Conservation (phyloP, 2,888 invertebrate species). For the Octodonta nipae region DNA sequence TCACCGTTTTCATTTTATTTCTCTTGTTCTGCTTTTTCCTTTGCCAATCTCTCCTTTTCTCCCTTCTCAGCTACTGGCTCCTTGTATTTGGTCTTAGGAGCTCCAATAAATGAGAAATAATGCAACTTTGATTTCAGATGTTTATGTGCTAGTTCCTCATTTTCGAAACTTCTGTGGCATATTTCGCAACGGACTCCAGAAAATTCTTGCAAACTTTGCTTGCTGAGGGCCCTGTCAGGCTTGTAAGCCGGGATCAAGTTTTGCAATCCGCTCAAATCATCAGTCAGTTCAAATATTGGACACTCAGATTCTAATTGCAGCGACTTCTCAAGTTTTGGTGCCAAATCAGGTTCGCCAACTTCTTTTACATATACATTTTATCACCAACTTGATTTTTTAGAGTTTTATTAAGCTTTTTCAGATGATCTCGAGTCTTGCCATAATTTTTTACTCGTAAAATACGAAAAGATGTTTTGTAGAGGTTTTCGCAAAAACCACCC, state of each 20-base stretch:
- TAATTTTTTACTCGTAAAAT: too few relatives aligned
- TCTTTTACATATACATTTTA: too few relatives aligned
- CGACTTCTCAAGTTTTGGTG: conserved; percentile 31
- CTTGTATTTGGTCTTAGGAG: conserved; percentile 23
- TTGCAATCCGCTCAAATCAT: conserved; percentile 37
- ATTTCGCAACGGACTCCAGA: conserved; percentile 52
- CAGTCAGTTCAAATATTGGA: conserved; percentile 38
- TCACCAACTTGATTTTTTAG: too few relatives aligned
- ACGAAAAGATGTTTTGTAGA: too few relatives aligned
- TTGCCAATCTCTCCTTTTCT: too few relatives aligned
- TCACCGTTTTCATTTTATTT: conserved; percentile 22
- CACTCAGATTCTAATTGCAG: conserved; percentile 38
- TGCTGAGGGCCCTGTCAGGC: conserved; percentile 47
- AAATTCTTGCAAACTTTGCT: conserved; percentile 46
- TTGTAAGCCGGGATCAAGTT: conserved; percentile 42
- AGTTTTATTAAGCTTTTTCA: too few relatives aligned
- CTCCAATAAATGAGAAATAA: conserved; percentile 49
- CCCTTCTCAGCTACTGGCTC: too few relatives aligned
- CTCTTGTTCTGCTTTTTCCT: conserved; percentile 22
- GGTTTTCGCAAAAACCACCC: too few relatives aligned
- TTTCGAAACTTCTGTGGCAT: conserved; percentile 52
- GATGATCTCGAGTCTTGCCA: too few relatives aligned
- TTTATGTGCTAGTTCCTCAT: conserved; percentile 45
- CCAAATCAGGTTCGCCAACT: conserved; percentile 31
- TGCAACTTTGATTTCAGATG: conserved; percentile 54